These are phyloP conservation scores for Drosophila sulfurigaster DNA, from an alignment of 1,140 invertebrate genomes.

Conservation along the genomic window DNA sequence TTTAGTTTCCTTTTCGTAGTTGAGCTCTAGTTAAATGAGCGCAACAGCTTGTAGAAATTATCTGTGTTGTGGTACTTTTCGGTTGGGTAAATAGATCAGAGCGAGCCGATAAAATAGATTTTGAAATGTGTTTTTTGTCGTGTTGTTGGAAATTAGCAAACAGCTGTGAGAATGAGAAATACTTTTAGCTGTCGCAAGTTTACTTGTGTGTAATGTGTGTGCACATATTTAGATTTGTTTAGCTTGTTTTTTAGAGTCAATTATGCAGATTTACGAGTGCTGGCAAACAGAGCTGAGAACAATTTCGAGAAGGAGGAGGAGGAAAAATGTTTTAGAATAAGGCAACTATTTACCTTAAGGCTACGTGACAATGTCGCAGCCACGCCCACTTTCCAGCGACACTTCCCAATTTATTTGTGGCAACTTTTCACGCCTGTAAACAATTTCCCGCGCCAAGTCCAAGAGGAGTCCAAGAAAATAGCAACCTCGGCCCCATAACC, in stretches of 20 bases:
- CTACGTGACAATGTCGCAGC: constrained; percentile 17
- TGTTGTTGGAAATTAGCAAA: constrained; percentile 46
- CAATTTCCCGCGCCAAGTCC: constrained; percentile 28
- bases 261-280: constrained; percentile 50
- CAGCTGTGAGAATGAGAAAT: constrained; percentile 35
- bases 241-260: constrained; percentile 50
- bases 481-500: constrained; percentile 32
- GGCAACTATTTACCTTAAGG: not conserved
- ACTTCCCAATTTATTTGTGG: constrained; percentile 47
- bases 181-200: constrained; percentile 22
- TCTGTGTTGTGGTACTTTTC: too few species aligned
- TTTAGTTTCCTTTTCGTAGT: not conserved
- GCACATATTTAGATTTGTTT: constrained; percentile 43
- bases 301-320: not conserved
- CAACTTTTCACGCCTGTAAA: constrained; percentile 56
- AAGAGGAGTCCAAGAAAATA: constrained; percentile 15
- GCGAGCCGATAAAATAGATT: constrained; percentile 14
- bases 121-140: constrained; percentile 39
- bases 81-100: constrained; percentile 16
- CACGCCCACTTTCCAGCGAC: constrained; percentile 14
- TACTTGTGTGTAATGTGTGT: constrained; percentile 35
- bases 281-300: constrained; percentile 11
- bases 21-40: not conserved
- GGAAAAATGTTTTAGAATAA: constrained; percentile 27
- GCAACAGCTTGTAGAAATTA: not conserved